phyloP scores from a whole-genome alignment of 2,113 vertebrate genomes.

The Morone saxatilis region DNA sequence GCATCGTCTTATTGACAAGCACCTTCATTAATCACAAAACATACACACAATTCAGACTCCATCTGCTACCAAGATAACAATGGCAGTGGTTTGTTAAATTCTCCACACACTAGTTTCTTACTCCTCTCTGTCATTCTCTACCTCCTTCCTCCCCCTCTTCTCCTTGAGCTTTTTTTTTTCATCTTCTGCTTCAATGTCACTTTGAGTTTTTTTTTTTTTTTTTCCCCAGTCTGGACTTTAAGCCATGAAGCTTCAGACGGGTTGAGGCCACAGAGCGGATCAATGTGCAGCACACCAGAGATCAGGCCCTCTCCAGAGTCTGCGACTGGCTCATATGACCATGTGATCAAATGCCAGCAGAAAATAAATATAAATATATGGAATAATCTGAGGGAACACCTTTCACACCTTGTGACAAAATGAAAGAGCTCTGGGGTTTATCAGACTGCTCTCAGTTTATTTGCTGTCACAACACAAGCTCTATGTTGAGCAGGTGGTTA shows the following conservation, averaged over 20 bases:
- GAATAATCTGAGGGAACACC: slow-evolving; percentile 15
- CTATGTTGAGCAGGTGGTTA: background rate
- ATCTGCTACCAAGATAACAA: slow-evolving; percentile 68
- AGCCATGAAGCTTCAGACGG: slow-evolving; percentile 21
- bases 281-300: slow-evolving; percentile 31
- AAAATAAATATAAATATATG: slow-evolving; percentile 31
- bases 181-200: slow-evolving; percentile 30
- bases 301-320: slow-evolving; percentile 27
- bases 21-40: slow-evolving; percentile 68
- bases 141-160: slow-evolving; percentile 20
- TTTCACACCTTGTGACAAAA: slow-evolving; percentile 14
- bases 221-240: background rate
- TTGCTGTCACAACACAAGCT: slow-evolving; percentile 28
- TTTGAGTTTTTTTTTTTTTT: background rate
- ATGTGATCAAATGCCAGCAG: slow-evolving; percentile 42
- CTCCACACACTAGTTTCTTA: slow-evolving; percentile 17
- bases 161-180: slow-evolving; percentile 6
- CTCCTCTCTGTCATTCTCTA: slow-evolving; percentile 19
- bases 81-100: background rate
- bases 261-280: slow-evolving; percentile 44
- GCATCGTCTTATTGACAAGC: slow-evolving; percentile 69
- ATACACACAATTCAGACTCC: slow-evolving; percentile 52
- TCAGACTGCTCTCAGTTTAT: slow-evolving; percentile 4
- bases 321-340: slow-evolving; percentile 2
- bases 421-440: background rate